phyloP scores from a whole-genome alignment of 2,888 invertebrate genomes.

The Drosophila falleni region DNA sequence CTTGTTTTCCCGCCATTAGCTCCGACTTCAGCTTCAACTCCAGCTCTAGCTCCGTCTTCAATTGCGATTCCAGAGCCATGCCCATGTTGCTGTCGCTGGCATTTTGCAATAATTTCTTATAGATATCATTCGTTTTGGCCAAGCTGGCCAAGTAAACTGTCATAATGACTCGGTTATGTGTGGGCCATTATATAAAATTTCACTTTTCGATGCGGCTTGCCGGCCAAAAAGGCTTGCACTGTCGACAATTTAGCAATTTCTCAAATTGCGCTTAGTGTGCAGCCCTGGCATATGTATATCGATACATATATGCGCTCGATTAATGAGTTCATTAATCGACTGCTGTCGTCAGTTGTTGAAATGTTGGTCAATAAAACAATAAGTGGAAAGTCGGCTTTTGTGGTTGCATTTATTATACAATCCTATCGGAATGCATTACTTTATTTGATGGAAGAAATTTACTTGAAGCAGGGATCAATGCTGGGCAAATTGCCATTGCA shows the following conservation, averaged over 20 bases:
- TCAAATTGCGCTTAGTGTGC: conserved; percentile 23
- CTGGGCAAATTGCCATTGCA: conserved; percentile 63
- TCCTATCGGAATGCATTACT: conserved; percentile 2
- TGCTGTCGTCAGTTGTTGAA: conserved; percentile 26
- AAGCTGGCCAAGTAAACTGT: conserved; percentile 68
- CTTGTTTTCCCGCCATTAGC: conserved; percentile 69
- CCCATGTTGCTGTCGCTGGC: conserved; percentile 47
- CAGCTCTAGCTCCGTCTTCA: conserved; percentile 6
- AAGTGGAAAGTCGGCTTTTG: conserved; percentile 39
- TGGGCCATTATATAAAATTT: conserved; percentile 75
- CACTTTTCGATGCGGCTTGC: conserved; percentile 63
- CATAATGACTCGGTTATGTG: conserved; percentile 79
- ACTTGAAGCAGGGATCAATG: conserved; percentile 67
- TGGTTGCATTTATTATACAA: conserved; percentile 39
- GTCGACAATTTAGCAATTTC: conserved; percentile 61
- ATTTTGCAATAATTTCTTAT: conserved; percentile 71
- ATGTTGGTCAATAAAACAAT: conserved; percentile 51
- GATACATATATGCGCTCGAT: conserved; percentile 6
- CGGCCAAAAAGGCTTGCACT: conserved; percentile 57
- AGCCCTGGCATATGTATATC: conserved; percentile 25
- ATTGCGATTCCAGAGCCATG: conserved; percentile 32
- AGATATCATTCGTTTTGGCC: conserved; percentile 67
- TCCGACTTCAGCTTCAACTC: conserved; percentile 6
- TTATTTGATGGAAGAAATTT: neutral
- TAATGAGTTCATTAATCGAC: conserved; percentile 54